Evolutionary conservation across 2,888 invertebrate species (phyloP), one percentile per base, ranked within the genome.

Genomic region (Proisotoma minuta): DNA sequence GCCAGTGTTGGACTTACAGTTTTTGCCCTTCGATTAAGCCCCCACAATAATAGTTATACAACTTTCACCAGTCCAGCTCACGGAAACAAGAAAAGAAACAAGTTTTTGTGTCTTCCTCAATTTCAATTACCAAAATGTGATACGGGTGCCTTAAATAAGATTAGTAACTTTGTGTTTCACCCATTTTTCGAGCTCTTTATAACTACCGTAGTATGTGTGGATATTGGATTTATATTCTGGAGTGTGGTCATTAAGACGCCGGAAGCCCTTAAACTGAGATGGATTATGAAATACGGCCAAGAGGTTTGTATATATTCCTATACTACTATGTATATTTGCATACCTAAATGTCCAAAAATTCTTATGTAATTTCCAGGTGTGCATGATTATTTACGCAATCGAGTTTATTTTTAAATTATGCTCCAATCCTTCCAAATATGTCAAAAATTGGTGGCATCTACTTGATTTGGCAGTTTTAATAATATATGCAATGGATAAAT

Each of bases 151-250:
- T 49, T 49, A 5, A n/a, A 8, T 49, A 22, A 5, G 8, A 22
- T 49, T 23, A 3, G 23, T 18, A 10, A n/a, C 10, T 4, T 49
- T 12, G 5, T 49, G 20, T 49, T 4, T 24, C 49, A 49, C 23
- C 49, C 49, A n/a, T 49, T 49, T 24, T 3, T 49, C 23, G 49
- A 49, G 23, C 26, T 49, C 22, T 49, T 49, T 22, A 24, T 49
- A 8, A 49, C 49, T 5, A n/a, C 26, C 26, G 49, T 49, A 5
- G 23, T 49, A 8, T 23, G 23, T n/a, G 3, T 49, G 23, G 49
- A 49, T n/a, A 49, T 49, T 23, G 22, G 4, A 15, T 49, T 49
- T 4, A 10, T 49, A 24, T 49, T 23, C 10, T 4, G 18, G 4
- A 49, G 18, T 18, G 34, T 34, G 8, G 8, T 15, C 34, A 8